Evolutionary conservation across 1,140 invertebrate species (phyloP).

Genomic region (Drosophila auraria): DNA sequence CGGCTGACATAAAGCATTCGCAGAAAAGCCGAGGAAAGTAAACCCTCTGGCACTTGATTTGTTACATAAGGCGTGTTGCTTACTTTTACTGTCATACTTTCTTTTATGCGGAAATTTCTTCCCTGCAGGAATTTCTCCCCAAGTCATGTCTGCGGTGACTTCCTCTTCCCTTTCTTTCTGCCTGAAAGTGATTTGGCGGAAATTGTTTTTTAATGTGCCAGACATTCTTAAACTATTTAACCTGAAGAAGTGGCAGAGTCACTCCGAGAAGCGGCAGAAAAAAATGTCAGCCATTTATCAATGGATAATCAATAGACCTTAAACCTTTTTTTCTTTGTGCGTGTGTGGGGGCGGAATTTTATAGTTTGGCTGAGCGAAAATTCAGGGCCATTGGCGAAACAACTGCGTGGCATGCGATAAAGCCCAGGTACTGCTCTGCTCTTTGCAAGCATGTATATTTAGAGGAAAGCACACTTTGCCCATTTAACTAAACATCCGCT

Average conservation of each 20-base stretch:
- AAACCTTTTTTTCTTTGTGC: constrained; percentile 38
- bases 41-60: constrained; percentile 61
- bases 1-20: constrained; percentile 46
- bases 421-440: constrained; percentile 44
- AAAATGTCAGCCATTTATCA: constrained; percentile 78
- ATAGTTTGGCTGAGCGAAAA: constrained; percentile 49
- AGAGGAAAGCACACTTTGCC: not conserved
- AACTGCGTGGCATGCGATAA: constrained; percentile 79
- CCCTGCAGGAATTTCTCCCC: constrained; percentile 32
- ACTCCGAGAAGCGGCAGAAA: constrained; percentile 11
- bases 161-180: constrained; percentile 1
- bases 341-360: constrained; percentile 43
- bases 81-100: constrained; percentile 61
- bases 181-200: constrained; percentile 73
- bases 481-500: constrained; percentile 59
- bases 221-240: constrained; percentile 81
- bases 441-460: constrained; percentile 16
- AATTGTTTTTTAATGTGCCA: constrained; percentile 80
- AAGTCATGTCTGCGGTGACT: constrained; percentile 29
- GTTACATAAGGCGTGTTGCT: constrained; percentile 63
- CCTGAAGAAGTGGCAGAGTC: constrained; percentile 32
- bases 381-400: constrained; percentile 29
- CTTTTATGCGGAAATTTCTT: constrained; percentile 47
- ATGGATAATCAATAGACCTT: constrained; percentile 78
- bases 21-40: constrained; percentile 11